phyloP scores from a whole-genome alignment of 30 jellyfish, hydroid and myxozoan genomes.

The Aurelia sp. region DNA sequence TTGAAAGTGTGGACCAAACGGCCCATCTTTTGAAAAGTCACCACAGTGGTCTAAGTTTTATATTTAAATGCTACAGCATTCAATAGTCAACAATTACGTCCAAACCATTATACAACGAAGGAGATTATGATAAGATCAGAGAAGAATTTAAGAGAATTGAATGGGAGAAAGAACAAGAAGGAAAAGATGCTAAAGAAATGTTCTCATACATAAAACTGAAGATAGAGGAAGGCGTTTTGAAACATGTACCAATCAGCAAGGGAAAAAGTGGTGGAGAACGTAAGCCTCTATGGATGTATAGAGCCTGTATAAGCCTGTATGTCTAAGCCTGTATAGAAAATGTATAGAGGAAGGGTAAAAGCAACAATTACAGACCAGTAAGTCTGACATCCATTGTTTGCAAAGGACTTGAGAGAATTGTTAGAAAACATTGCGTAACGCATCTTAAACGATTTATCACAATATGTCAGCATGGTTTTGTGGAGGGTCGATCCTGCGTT shows the following conservation, averaged over 20 bases:
- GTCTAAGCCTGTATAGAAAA: no score
- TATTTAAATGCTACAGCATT: slow-evolving; percentile 19
- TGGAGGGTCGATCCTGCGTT: no score
- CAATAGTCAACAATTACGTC: slow-evolving; percentile 30
- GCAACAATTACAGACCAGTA: no score
- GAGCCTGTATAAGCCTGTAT: no score
- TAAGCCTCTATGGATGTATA: slow-evolving; percentile 40
- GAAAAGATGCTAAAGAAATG: slow-evolving; percentile 16
- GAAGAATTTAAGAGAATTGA: slow-evolving; percentile 16
- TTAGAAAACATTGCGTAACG: no score
- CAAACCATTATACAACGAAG: slow-evolving; percentile 36
- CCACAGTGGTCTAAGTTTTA: slow-evolving; percentile 26
- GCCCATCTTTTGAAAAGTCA: slow-evolving; percentile 32
- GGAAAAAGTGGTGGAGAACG: slow-evolving; percentile 34
- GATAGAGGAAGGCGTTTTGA: slow-evolving; percentile 37
- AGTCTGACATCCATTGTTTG: no score
- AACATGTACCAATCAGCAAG: slow-evolving; percentile 24
- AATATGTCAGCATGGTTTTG: no score
- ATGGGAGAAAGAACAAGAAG: slow-evolving; percentile 26
- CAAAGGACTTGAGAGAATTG: no score
- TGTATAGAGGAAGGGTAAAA: no score
- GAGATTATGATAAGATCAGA: slow-evolving; percentile 33
- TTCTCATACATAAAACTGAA: slow-evolving; percentile 37
- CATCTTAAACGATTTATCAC: no score
- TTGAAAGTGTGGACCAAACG: slow-evolving; percentile 22